Percentiles rank a stretch among this genome's conserved stretches.
phyloP scores from a whole-genome alignment of 2,888 invertebrate species.

The Rhamnusium bicolor region DNA sequence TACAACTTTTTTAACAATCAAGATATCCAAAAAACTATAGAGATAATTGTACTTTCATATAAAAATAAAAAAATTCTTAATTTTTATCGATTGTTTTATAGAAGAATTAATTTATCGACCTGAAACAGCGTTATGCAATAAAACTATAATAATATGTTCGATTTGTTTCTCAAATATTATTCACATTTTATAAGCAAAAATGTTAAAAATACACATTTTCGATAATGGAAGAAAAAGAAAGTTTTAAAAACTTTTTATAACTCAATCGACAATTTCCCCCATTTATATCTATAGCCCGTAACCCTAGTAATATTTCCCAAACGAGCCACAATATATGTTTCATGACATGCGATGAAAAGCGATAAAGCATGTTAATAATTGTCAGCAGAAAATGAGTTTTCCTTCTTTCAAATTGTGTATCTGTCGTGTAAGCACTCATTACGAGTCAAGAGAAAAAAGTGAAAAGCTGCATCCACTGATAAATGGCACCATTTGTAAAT shows the following conservation, averaged over 20 bases:
- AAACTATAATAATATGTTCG: too few species aligned
- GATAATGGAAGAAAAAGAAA: too few species aligned
- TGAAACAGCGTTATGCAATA: too few species aligned
- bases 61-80: too few species aligned
- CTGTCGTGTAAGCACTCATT: slow-evolving; percentile 20
- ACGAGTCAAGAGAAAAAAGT: slow-evolving; percentile 23
- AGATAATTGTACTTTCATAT: too few species aligned
- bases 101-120: too few species aligned
- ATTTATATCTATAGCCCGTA: background rate
- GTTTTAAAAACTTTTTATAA: background rate
- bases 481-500: slow-evolving; percentile 53
- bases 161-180: too few species aligned
- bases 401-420: slow-evolving; percentile 1
- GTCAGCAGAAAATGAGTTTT: slow-evolving; percentile 25
- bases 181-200: too few species aligned
- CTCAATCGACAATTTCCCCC: background rate
- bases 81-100: too few species aligned
- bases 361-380: slow-evolving; percentile 38
- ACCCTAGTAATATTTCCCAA: background rate
- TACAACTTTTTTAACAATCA: too few species aligned
- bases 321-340: background rate
- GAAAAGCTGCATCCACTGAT: slow-evolving; percentile 34
- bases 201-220: too few species aligned
- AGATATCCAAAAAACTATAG: too few species aligned
- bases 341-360: slow-evolving; percentile 12